Evolutionary conservation across 2,113 vertebrate species (phyloP), one percentile per base, ranked within the genome.

Genomic region (Coptodon rendalli): DNA sequence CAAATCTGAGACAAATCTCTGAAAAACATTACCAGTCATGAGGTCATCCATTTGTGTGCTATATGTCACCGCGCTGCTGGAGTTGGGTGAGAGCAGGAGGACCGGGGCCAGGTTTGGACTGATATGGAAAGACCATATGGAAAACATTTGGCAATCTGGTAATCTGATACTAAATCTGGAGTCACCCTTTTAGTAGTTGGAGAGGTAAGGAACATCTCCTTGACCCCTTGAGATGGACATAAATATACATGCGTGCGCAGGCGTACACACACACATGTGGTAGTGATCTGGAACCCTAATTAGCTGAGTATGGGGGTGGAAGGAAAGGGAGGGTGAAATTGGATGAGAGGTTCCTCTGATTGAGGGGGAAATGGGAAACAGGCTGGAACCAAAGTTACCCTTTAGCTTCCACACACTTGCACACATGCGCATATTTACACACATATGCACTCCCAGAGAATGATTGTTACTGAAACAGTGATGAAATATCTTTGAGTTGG

Each of bases 321-420:
- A 86, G 86, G 84, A 92, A 87, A 85, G 82, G 78, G 84, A 80
- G 89, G 89, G 61, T 90, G 90, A 93, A 94, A 94, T 94, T 94
- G 89, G 94, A 92, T 87, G 76, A 91, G 84, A 89, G 83, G 71
- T 93, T 93, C 79, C 85, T 89, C 90, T 94, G 94, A 95, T 95
- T 95, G 93, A 92, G 93, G 91, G 68, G 91, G 84, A 94, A 95
- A 95, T 95, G 91, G 92, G 90, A 93, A 95, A 94, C 93, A 95
- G 93, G 66, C 92, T 83, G 83, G 50, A 92, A 93, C 85, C 61
- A 81, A 48, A 80, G 91, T 90, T 87, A 78, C 82, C 84, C 90
- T 89, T 91, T 78, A 91, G 83, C 84, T 89, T 52, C 45, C 45
- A 78, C 73, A 78, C 6, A 5, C 63, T 50, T 80, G 66, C 52